Evolutionary conservation across 1,140 invertebrate species (phyloP), one percentile per base, ranked within the genome.

Genomic region (Drosophila parabipectinata): DNA sequence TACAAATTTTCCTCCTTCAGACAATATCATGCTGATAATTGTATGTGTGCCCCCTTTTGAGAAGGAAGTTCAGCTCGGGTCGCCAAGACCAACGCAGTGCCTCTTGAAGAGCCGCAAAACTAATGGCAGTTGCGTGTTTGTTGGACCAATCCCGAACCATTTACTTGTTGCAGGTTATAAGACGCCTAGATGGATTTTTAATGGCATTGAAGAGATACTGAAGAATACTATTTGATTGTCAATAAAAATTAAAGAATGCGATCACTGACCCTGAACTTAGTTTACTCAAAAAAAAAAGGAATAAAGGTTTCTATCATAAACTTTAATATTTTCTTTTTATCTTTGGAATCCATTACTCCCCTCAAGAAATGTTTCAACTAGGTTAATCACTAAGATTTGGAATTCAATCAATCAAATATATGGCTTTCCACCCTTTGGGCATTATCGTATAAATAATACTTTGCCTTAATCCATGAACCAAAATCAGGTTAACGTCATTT

Each of bases 1-100:
- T 87, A 85, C 81, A 87, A 87, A 87, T 87, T 87, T 83, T 78
- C 64, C 78, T 59, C 12, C 66, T 24, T 50, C 26, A 69, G 41
- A 71, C 64, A 57, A 69, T 87, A 82, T 87, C 82, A 87, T 88
- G 78, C 67, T 72, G 82, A 63, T 87, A 81, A 85, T 85, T 85
- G 85, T 68, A 63, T 73, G 60, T 52, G 14, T 55, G 66, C 14
- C 24, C 50, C 51, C 21, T 4, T 67, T 21, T 39, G 32, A 50
- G 57, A 69, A 69, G 67, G 67, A 69, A 69, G 67, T 69, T 39
- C 34, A 63, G n/a, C 28, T 15, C 21, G n/a, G 47, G 15, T 45
- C 10, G 14, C 15, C 9, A 62, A 30, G 47, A 30, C 26, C 15
- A 44, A 41, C 28, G 3, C 59, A 63, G 9, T 14, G 57, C 32